These are phyloP conservation scores for Noctuana brunneofusca DNA, from an alignment of 2,888 invertebrate species.

Conservation along the genomic window DNA sequence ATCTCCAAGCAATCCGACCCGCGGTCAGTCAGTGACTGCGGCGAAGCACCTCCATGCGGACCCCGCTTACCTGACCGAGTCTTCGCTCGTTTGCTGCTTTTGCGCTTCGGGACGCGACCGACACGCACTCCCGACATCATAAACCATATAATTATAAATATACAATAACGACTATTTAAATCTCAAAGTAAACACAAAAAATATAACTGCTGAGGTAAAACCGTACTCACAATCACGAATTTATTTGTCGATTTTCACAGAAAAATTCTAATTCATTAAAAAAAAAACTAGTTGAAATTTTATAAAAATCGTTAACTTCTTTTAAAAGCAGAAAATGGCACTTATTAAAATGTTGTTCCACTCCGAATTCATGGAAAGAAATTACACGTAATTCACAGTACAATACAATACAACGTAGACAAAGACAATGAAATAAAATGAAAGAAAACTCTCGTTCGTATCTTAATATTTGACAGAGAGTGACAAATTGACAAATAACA, in stretches of 20 bases:
- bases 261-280: slow-evolving; percentile 13
- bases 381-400: neutral
- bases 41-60: slow-evolving; percentile 59
- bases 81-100: slow-evolving; percentile 65
- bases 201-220: slow-evolving; percentile 40
- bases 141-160: slow-evolving; percentile 18
- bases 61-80: slow-evolving; percentile 70
- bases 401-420: slow-evolving; percentile 38
- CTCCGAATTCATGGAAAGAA: neutral
- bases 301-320: too few species aligned
- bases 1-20: slow-evolving; percentile 61
- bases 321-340: neutral
- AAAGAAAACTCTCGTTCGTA: slow-evolving; percentile 19
- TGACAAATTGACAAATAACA: too few species aligned
- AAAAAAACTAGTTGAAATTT: neutral
- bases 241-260: slow-evolving; percentile 48
- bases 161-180: slow-evolving; percentile 15
- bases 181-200: slow-evolving; percentile 15
- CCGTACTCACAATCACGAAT: slow-evolving; percentile 64
- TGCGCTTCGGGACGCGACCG: slow-evolving; percentile 71
- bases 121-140: slow-evolving; percentile 71
- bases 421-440: slow-evolving; percentile 36
- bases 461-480: too few species aligned
- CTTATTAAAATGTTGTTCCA: neutral
- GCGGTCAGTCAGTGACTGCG: slow-evolving; percentile 48